Percentiles rank a stretch among this genome's conserved stretches.
Evolutionary conservation across 2,888 invertebrate species (phyloP).

Genomic region (Cantharis flavilabris): DNA sequence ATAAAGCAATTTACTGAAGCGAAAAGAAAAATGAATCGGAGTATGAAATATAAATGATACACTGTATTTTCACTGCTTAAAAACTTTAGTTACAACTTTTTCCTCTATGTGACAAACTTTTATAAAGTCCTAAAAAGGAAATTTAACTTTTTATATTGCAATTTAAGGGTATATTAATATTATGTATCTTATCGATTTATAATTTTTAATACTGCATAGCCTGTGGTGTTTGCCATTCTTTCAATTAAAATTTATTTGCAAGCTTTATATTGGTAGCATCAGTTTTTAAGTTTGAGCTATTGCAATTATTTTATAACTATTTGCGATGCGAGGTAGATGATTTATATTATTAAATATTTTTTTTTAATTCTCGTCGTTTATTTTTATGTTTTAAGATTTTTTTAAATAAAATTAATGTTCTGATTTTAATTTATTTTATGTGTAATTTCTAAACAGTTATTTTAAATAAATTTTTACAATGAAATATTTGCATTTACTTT

Average conservation of each 20-base stretch:
- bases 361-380: no score
- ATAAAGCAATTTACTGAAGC: slow-evolving; percentile 27
- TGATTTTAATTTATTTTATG: no score
- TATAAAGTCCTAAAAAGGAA: slow-evolving; percentile 37
- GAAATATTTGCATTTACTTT: no score
- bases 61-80: slow-evolving; percentile 29
- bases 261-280: no score
- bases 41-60: slow-evolving; percentile 41
- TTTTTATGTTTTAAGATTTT: no score
- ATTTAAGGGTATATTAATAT: slow-evolving; percentile 3
- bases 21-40: slow-evolving; percentile 34
- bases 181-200: neutral
- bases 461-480: no score
- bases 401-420: no score
- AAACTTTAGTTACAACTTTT: slow-evolving; percentile 32
- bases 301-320: no score
- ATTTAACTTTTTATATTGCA: slow-evolving; percentile 26
- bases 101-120: slow-evolving; percentile 35
- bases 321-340: no score
- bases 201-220: neutral
- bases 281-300: no score
- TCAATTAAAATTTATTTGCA: neutral
- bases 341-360: no score
- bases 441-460: no score
- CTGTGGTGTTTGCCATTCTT: neutral